These are phyloP conservation scores for Poeciliopsis prolifica DNA, from an alignment of 2,113 vertebrate species.

Conservation along the genomic window DNA sequence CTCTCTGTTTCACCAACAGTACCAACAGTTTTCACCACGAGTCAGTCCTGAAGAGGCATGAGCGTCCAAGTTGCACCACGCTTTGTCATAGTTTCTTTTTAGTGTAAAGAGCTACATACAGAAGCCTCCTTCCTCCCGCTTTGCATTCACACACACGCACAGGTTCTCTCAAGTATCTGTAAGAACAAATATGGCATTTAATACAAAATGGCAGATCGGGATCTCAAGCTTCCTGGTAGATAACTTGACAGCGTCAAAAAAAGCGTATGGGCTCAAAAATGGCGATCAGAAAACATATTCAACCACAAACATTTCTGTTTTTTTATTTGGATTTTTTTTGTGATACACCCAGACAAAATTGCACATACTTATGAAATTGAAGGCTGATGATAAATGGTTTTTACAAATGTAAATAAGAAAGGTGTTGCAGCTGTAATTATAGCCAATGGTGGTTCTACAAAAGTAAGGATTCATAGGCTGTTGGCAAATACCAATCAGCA, in stretches of 20 bases:
- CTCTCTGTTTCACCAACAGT: conserved; percentile 26
- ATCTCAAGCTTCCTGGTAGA: conserved; percentile 59
- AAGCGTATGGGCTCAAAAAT: not conserved
- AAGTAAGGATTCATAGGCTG: not conserved
- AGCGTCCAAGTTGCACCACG: conserved; percentile 31
- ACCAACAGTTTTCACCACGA: conserved; percentile 20
- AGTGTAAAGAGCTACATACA: conserved; percentile 74
- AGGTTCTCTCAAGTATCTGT: conserved; percentile 58
- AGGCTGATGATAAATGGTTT: not conserved
- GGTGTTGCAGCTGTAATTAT: not conserved
- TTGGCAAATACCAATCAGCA: not conserved
- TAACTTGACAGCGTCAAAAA: not conserved
- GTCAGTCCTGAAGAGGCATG: conserved; percentile 33
- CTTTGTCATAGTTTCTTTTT: conserved; percentile 43
- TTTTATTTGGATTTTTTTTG: not conserved
- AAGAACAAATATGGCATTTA: conserved; percentile 74
- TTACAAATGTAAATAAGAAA: not conserved
- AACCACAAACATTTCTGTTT: not conserved
- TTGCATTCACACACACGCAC: conserved; percentile 27
- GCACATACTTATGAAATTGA: not conserved
- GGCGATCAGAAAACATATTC: not conserved
- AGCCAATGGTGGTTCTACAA: not conserved
- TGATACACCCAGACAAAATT: not conserved
- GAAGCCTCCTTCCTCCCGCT: conserved; percentile 36
- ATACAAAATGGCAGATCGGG: conserved; percentile 65